Conservation (phyloP, 1,140 invertebrate species). For the Wasmannia auropunctata region DNA sequence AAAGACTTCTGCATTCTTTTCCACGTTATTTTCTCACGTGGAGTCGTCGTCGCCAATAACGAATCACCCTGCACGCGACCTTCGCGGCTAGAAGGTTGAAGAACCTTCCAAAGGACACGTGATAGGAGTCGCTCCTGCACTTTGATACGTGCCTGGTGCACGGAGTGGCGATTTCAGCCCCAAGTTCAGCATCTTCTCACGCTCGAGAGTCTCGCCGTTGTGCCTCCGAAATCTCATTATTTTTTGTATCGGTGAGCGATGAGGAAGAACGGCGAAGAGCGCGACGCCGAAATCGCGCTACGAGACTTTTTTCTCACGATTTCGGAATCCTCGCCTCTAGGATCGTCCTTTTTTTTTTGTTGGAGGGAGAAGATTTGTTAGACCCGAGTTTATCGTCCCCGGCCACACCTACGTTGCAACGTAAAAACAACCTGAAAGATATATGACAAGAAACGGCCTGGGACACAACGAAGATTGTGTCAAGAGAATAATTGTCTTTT, state of each 20-base stretch:
- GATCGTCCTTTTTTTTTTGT: background rate
- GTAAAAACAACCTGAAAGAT: background rate
- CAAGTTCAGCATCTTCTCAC: constrained; percentile 78
- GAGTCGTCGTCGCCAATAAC: background rate
- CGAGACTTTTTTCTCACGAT: constrained; percentile 67
- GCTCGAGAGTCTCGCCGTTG: constrained; percentile 56
- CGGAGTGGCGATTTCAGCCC: constrained; percentile 66
- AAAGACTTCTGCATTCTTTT: background rate
- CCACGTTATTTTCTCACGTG: background rate
- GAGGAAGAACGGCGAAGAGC: constrained; percentile 59
- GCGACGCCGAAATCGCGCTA: constrained; percentile 3
- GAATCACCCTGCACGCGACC: background rate
- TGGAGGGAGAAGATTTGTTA: background rate
- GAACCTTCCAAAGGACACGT: constrained; percentile 30
- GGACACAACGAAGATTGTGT: background rate
- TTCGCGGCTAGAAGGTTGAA: background rate
- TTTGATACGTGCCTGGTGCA: constrained; percentile 73
- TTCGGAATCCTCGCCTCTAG: constrained; percentile 60
- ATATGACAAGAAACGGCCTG: background rate
- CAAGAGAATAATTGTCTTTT: background rate
- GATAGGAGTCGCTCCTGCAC: constrained; percentile 12
- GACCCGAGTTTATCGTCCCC: constrained; percentile 43
- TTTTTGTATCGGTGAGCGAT: constrained; percentile 58
- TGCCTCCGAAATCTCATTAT: constrained; percentile 69
- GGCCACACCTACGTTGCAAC: background rate